A percentile compares a stretch with the other conserved stretches of the same genome.
Conservation (phyloP, 2,888 invertebrate species). For the Scaptomyza reducta region DNA sequence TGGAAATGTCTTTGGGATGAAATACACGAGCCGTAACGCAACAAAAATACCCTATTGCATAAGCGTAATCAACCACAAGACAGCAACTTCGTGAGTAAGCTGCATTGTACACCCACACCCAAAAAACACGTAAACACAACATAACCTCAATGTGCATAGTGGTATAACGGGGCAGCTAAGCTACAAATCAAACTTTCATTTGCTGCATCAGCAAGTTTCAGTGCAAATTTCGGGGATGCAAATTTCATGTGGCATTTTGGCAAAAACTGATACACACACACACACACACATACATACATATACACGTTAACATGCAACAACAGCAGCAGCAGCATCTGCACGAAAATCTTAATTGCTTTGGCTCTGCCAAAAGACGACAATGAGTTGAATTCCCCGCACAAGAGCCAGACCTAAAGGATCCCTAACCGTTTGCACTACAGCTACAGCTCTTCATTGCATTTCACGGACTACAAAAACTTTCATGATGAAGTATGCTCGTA, state of each 20-base stretch:
- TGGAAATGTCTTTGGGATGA: constrained; percentile 16
- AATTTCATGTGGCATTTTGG: constrained; percentile 54
- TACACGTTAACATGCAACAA: constrained; percentile 3
- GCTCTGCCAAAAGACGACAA: constrained; percentile 42
- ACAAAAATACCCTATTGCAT: constrained; percentile 7
- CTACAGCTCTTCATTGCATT: background rate
- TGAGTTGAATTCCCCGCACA: constrained; percentile 26
- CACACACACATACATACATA: constrained; percentile 10
- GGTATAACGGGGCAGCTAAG: constrained; percentile 52
- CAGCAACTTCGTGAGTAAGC: constrained; percentile 57
- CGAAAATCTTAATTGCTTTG: constrained; percentile 65
- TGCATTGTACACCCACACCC: constrained; percentile 11
- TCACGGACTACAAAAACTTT: constrained; percentile 7
- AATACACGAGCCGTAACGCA: constrained; percentile 25
- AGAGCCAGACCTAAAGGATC: constrained; percentile 18
- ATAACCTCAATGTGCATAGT: constrained; percentile 66
- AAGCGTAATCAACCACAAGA: constrained; percentile 26
- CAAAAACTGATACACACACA: constrained; percentile 15
- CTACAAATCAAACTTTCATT: constrained; percentile 70
- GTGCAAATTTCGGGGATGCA: constrained; percentile 60
- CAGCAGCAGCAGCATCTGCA: constrained; percentile 34
- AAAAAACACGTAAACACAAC: constrained; percentile 18
- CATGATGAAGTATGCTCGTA: constrained; percentile 1
- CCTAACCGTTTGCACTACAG: constrained; percentile 10
- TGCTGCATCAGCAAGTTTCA: constrained; percentile 67